Percentiles rank a stretch among this genome's conserved stretches.
Conservation (phyloP, 2,797 vertebrate species). For the Selene dorsalis region DNA sequence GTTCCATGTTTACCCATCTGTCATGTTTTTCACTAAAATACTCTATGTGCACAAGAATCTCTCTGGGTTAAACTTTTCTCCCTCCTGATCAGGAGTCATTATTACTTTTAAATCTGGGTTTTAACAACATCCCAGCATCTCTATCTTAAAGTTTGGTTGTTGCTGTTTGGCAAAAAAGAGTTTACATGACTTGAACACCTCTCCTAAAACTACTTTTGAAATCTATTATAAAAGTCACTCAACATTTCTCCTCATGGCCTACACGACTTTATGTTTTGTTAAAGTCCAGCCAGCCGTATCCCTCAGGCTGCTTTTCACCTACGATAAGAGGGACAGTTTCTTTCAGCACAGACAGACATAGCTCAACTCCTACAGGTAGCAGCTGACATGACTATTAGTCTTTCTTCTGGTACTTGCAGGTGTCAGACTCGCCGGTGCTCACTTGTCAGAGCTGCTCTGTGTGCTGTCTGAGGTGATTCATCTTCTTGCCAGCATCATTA, state of each 20-base stretch:
- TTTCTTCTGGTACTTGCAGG: constrained; percentile 88
- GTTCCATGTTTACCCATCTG: not conserved
- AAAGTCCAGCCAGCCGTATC: constrained; percentile 63
- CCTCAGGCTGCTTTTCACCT: constrained; percentile 65
- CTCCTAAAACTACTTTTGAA: constrained; percentile 36
- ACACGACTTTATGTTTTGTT: constrained; percentile 62
- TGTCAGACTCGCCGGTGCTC: constrained; percentile 88
- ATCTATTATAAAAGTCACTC: constrained; percentile 41
- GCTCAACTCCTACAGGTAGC: constrained; percentile 85
- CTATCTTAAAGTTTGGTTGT: not conserved
- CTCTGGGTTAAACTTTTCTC: not conserved
- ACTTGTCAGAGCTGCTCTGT: constrained; percentile 91
- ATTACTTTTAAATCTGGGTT: not conserved
- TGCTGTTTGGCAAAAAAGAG: not conserved
- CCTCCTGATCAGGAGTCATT: not conserved
- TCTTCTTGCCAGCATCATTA: constrained; percentile 95
- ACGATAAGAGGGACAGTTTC: constrained; percentile 74
- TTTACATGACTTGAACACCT: constrained; percentile 18
- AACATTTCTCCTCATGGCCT: constrained; percentile 50
- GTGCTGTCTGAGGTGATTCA: constrained; percentile 95
- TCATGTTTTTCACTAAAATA: constrained; percentile 4
- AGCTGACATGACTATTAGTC: constrained; percentile 84
- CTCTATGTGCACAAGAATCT: constrained; percentile 5
- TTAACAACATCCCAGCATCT: not conserved
- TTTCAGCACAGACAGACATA: constrained; percentile 80